Base-by-base conservation (phyloP, 1,140 invertebrate genomes). In the Anagrus nilaparvatae region DNA sequence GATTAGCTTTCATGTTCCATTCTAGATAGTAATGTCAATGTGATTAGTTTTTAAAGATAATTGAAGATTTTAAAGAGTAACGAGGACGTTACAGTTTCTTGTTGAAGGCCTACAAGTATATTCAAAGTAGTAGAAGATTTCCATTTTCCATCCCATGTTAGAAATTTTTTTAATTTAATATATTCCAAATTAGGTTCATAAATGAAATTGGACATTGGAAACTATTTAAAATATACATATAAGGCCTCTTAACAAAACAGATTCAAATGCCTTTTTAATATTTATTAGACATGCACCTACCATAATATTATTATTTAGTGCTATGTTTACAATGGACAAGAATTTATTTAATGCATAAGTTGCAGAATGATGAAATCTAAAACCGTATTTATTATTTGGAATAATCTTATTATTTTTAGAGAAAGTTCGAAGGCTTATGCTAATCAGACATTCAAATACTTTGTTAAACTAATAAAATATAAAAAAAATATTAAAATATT, bases 251-350 rank as follows among this genome's bases (percentile, higher is more conserved):
- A 54, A 47, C 54, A 51, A 58, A 4, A 60, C 52, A 2, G 45
- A 43, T 34, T 61, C 56, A 29, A 61, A 64, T 2, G 52, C 50
- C 20, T 55, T 56, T 31, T 57, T 46, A 3, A 59, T 47, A 42
- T 64, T 58, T 3, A 58, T 43, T 6, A 58, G 46, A 12, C 47
- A 40, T 25, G 54, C 45, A 1, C 47, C 53, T 4, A 55, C 49
- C 17, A 43, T 44, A 30, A 47, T 40, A 8, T 35, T 36, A 3
- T 40, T 46, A 8, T 50, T 50, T 12, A 51, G 12, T 8, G 44
- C 38, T 9, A 10, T 16, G 18, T 19, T 23, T 10, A 51, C 43
- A 5, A 43, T 30, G 5, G 38, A 23, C 20, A 28, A 16, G 1
- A 51, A 19, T 17, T 47, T 44, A 16, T 44, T 20, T 0, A 52